Conservation (phyloP, 2,888 invertebrate genomes). For the Drosophila fungiperda region DNA sequence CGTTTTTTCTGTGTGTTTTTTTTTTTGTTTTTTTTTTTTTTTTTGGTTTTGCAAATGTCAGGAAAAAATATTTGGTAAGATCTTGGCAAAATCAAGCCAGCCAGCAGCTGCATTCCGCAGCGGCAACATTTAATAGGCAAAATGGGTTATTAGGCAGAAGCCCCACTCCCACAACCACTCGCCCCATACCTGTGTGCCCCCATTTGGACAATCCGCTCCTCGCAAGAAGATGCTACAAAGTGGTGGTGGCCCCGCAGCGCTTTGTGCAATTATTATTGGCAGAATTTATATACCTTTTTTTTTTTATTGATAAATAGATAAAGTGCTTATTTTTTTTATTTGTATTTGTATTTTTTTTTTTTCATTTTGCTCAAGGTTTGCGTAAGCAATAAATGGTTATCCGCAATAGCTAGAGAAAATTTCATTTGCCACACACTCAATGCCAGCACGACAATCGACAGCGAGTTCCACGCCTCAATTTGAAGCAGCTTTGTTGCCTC, state of each 20-base stretch:
- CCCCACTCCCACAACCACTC: not conserved
- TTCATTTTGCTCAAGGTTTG: conserved; percentile 37
- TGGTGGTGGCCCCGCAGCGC: conserved; percentile 12
- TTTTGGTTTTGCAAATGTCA: conserved; percentile 56
- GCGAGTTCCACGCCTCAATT: conserved; percentile 46
- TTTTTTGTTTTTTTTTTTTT: not conserved
- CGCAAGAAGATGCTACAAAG: conserved; percentile 28
- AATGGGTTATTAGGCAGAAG: conserved; percentile 60
- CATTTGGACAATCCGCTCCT: conserved; percentile 26
- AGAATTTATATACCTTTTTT: conserved; percentile 37
- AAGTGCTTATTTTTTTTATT: not conserved
- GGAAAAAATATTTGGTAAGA: conserved; percentile 49
- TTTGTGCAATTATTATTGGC: conserved; percentile 41
- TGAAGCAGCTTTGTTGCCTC: conserved; percentile 28
- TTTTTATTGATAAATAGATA: conserved; percentile 5
- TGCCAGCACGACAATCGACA: conserved; percentile 50
- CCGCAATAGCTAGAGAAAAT: conserved; percentile 43
- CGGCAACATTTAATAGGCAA: conserved; percentile 59
- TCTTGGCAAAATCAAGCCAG: conserved; percentile 24
- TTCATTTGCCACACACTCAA: conserved; percentile 43
- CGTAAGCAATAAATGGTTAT: conserved; percentile 21
- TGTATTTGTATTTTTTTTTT: not conserved
- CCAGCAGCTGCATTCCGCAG: conserved; percentile 54
- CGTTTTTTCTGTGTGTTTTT: not conserved
- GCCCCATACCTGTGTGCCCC: not conserved